Percentiles rank a stretch among this genome's conserved stretches.
Evolutionary conservation across 2,797 vertebrate species (phyloP).

Genomic region (Mormyrus hasselquistii): DNA sequence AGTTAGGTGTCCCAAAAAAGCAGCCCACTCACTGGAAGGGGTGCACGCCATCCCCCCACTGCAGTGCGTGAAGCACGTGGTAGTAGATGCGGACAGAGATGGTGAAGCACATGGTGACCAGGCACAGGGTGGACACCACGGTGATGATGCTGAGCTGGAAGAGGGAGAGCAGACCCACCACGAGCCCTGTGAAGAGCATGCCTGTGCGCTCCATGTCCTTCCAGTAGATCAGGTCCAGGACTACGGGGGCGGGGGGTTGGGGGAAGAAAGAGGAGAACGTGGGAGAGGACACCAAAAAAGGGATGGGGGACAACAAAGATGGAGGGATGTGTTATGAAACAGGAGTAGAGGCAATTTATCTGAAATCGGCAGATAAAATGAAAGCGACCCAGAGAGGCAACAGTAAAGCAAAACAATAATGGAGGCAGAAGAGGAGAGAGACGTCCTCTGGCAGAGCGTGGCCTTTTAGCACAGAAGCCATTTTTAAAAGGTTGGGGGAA

Average conservation of each 20-base stretch:
- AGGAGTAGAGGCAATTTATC: neutral
- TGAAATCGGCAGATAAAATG: neutral
- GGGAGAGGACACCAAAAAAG: neutral
- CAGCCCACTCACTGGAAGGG: slow-evolving; percentile 74
- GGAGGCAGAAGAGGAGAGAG: neutral
- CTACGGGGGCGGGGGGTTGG: slow-evolving; percentile 39
- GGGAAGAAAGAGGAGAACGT: neutral
- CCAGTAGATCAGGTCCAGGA: slow-evolving; percentile 84
- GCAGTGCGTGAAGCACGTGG: slow-evolving; percentile 63
- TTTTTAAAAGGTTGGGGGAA: neutral
- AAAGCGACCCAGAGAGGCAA: neutral
- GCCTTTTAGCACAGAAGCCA: neutral
- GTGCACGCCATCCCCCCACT: slow-evolving; percentile 66
- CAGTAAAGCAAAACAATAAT: neutral
- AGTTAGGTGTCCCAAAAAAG: neutral
- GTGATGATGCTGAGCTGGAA: slow-evolving; percentile 85
- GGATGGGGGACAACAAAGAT: neutral
- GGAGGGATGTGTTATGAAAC: neutral
- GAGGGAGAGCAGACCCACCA: slow-evolving; percentile 77
- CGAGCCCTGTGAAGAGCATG: slow-evolving; percentile 69
- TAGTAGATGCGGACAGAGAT: slow-evolving; percentile 79
- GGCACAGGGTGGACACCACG: slow-evolving; percentile 69
- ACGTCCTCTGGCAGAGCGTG: neutral
- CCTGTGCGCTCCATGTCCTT: slow-evolving; percentile 73
- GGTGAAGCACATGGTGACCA: slow-evolving; percentile 72